A percentile compares a stretch with the other conserved stretches of the same genome.
Evolutionary conservation across 1,140 invertebrate genomes (phyloP).

Genomic region (Drosophila azteca): DNA sequence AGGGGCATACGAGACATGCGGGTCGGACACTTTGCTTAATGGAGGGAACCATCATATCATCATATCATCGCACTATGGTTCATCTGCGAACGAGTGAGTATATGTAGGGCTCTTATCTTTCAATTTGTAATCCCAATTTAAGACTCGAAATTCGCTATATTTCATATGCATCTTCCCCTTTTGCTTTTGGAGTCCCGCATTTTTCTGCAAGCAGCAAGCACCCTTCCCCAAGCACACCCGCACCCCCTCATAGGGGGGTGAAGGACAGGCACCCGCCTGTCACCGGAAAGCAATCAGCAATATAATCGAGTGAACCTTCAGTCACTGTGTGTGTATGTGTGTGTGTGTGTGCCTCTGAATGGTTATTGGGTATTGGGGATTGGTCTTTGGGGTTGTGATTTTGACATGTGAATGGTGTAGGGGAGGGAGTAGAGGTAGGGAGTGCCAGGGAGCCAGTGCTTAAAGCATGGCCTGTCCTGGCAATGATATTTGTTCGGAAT

Average conservation of each 20-base stretch:
- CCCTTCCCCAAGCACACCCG: not conserved
- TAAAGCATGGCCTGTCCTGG: slow-evolving; percentile 28
- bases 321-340: not conserved
- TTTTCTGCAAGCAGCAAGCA: slow-evolving; percentile 58
- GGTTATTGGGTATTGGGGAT: slow-evolving; percentile 6
- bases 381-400: slow-evolving; percentile 59
- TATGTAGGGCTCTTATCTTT: no score
- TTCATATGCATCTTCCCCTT: not conserved
- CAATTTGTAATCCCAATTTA: no score
- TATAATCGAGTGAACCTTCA: slow-evolving; percentile 74
- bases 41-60: no score
- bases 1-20: not conserved
- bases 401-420: slow-evolving; percentile 44
- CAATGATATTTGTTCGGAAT: not conserved
- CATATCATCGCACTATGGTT: no score
- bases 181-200: slow-evolving; percentile 57
- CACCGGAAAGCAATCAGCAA: slow-evolving; percentile 80
- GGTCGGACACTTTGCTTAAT: no score
- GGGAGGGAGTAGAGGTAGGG: slow-evolving; percentile 5
- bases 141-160: no score
- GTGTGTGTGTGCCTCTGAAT: slow-evolving; percentile 3
- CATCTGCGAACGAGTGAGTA: no score
- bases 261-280: slow-evolving; percentile 35
- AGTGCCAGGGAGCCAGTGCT: no score
- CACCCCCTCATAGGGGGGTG: not conserved